Evolutionary conservation across 1,140 invertebrate genomes (phyloP).

Genomic region (Coelopa frigida): DNA sequence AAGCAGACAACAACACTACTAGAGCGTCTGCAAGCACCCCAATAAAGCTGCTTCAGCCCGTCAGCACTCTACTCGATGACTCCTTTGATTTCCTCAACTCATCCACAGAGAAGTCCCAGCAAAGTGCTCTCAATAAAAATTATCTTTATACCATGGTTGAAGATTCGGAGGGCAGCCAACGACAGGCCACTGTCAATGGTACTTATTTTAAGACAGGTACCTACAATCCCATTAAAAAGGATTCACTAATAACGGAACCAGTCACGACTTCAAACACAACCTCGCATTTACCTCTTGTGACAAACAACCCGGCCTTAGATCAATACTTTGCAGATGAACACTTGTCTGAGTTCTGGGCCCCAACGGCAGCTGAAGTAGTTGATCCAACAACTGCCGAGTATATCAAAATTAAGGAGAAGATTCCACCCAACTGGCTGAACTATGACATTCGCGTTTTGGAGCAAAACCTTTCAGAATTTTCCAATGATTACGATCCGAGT

Average conservation of each 20-base stretch:
- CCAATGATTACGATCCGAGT: slow-evolving; percentile 12
- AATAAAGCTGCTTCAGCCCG: slow-evolving; percentile 10
- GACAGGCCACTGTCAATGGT: slow-evolving; percentile 33
- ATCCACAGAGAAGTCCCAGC: slow-evolving; percentile 1
- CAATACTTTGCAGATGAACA: slow-evolving; percentile 13
- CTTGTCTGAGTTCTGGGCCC: slow-evolving; percentile 8
- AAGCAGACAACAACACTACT: slow-evolving; percentile 13
- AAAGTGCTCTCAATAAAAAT: slow-evolving; percentile 19
- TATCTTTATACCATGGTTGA: slow-evolving; percentile 39
- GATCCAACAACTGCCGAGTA: slow-evolving; percentile 2
- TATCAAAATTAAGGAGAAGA: slow-evolving; percentile 11
- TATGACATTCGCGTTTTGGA: slow-evolving; percentile 16
- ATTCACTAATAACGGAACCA: neutral
- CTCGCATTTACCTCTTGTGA: neutral
- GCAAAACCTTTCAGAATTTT: slow-evolving; percentile 12
- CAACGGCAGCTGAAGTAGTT: neutral
- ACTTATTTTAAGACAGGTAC: slow-evolving; percentile 40
- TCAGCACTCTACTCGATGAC: slow-evolving; percentile 9
- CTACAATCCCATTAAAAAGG: slow-evolving; percentile 35
- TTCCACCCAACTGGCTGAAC: slow-evolving; percentile 13
- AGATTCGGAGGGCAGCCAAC: slow-evolving; percentile 38
- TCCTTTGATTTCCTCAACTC: slow-evolving; percentile 12
- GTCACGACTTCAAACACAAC: neutral
- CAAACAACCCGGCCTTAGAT: neutral
- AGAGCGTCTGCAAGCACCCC: neutral